Percentiles rank a stretch among this genome's conserved stretches.
Conservation (phyloP, 2,888 invertebrate genomes). For the Dorcus hopei region DNA sequence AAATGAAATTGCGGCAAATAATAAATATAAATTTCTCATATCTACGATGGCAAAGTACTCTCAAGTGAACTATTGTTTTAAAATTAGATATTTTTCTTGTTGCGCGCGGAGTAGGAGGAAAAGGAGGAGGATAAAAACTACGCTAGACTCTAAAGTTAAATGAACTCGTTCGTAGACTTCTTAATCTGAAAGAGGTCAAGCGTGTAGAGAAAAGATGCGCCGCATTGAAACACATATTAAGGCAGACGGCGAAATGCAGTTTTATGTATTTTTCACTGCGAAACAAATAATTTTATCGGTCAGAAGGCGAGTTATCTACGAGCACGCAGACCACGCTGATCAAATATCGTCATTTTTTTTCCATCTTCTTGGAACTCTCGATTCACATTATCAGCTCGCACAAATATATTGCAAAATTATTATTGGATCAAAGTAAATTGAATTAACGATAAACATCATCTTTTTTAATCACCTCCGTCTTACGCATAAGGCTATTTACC, state of each 20-base stretch:
- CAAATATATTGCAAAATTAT: neutral
- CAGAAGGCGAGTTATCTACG: slow-evolving; percentile 35
- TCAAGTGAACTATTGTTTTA: slow-evolving; percentile 40
- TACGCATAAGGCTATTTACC: too few relatives aligned
- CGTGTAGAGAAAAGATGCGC: slow-evolving; percentile 49
- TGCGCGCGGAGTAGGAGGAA: slow-evolving; percentile 20
- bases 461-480: too few relatives aligned
- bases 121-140: neutral
- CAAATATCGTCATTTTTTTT: slow-evolving; percentile 24
- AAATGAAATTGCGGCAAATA: slow-evolving; percentile 28
- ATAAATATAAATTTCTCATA: slow-evolving; percentile 29
- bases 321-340: slow-evolving; percentile 21
- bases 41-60: slow-evolving; percentile 36
- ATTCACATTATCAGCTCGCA: neutral
- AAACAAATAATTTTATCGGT: slow-evolving; percentile 48
- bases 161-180: slow-evolving; percentile 43
- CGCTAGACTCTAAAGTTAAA: slow-evolving; percentile 31
- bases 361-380: slow-evolving; percentile 15
- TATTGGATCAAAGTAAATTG: neutral
- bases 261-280: slow-evolving; percentile 30
- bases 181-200: slow-evolving; percentile 46
- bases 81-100: slow-evolving; percentile 38
- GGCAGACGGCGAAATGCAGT: slow-evolving; percentile 14
- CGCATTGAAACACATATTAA: slow-evolving; percentile 17
- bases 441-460: too few relatives aligned